phyloP scores from a whole-genome alignment of 2,113 vertebrate species.

The Sylvia atricapilla region DNA sequence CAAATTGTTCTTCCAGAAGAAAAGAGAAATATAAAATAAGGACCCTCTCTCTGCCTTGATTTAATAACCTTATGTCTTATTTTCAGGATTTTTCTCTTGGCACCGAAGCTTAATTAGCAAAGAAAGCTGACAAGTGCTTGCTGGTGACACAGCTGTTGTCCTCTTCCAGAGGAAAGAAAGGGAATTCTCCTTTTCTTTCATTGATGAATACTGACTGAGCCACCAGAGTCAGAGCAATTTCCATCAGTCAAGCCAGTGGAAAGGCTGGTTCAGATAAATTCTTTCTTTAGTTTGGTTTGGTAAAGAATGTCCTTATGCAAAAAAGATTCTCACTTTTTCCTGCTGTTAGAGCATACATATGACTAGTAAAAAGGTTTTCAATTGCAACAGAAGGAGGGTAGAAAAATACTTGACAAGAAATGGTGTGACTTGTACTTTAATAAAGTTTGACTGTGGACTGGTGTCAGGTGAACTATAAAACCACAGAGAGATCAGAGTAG shows the following conservation, averaged over 20 bases:
- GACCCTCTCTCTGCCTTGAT: background rate
- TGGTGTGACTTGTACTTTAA: background rate
- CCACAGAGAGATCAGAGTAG: background rate
- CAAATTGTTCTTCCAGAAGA: background rate
- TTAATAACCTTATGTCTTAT: background rate
- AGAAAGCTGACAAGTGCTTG: background rate
- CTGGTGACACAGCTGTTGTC: background rate
- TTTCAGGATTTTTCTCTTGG: background rate
- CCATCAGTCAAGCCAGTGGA: background rate
- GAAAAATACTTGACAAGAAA: background rate
- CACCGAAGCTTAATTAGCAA: background rate
- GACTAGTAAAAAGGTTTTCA: background rate
- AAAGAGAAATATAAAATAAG: background rate
- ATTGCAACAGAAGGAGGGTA: background rate
- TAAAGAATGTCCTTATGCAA: background rate
- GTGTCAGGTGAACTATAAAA: background rate
- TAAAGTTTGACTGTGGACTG: background rate
- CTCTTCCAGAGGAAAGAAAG: background rate
- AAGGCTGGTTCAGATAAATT: background rate
- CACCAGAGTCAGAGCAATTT: background rate
- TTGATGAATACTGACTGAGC: background rate
- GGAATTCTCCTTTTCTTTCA: background rate
- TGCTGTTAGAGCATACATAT: background rate
- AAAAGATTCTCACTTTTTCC: background rate
- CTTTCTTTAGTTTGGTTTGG: background rate